A percentile compares a stretch with the other conserved stretches of the same genome.
phyloP scores from a whole-genome alignment of 1,140 invertebrate species.

The Caenorhabditis briggsae region DNA sequence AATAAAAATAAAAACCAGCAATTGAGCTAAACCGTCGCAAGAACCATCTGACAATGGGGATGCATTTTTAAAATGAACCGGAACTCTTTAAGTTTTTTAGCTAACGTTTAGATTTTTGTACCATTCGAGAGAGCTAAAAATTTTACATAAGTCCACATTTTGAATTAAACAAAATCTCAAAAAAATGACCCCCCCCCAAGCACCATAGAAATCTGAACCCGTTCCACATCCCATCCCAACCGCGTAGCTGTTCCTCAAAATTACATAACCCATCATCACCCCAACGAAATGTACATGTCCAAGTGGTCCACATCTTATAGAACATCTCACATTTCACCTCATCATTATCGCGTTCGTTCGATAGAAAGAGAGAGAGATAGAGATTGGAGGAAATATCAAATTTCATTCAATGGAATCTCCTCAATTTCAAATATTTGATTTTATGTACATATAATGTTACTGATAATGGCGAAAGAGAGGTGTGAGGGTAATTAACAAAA shows the following conservation, averaged over 20 bases:
- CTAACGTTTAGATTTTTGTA: no score
- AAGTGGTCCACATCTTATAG: background rate
- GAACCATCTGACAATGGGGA: no score
- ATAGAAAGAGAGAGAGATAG: no score
- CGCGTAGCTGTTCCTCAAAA: background rate
- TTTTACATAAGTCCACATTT: no score
- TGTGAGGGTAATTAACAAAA: background rate
- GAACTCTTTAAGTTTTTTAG: no score
- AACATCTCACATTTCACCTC: slow-evolving; percentile 10
- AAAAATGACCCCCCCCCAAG: background rate
- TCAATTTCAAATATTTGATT: background rate
- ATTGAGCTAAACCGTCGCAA: no score
- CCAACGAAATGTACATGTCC: background rate
- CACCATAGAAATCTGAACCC: background rate
- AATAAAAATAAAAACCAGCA: no score
- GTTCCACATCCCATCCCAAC: background rate
- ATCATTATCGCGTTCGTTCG: slow-evolving; percentile 11
- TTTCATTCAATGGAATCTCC: background rate
- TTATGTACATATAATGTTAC: background rate
- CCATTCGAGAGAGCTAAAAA: no score
- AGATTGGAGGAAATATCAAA: slow-evolving; percentile 4
- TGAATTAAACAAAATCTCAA: no score
- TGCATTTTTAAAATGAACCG: no score
- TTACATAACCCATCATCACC: slow-evolving; percentile 37
- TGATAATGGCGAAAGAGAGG: background rate